Conservation (phyloP, 2,888 invertebrate species). For the Acronicta aceris region DNA sequence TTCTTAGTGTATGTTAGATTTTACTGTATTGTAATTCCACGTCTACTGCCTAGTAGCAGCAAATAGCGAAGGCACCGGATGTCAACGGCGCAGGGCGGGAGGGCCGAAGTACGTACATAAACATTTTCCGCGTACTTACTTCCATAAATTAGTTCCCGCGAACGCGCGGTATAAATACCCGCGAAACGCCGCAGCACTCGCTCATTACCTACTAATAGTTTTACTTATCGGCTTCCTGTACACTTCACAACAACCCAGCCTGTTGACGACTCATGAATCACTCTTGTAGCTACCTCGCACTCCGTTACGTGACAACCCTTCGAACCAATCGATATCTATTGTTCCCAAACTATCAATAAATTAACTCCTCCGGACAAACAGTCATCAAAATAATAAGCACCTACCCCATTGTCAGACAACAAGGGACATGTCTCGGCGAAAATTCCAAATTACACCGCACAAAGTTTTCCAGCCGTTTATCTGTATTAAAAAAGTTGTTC, state of each 20-base stretch:
- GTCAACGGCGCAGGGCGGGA: conserved; percentile 78
- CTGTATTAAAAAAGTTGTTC: conserved; percentile 74
- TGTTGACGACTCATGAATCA: conserved; percentile 58
- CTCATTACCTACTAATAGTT: conserved; percentile 87
- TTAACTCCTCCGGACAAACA: conserved; percentile 66
- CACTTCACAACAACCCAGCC: conserved; percentile 66
- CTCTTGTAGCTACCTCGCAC: conserved; percentile 42
- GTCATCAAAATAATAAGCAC: conserved; percentile 81
- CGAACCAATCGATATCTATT: conserved; percentile 51
- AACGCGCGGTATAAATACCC: conserved; percentile 87
- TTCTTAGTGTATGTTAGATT: conserved; percentile 47
- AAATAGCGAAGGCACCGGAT: conserved; percentile 78
- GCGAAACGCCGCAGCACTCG: conserved; percentile 80
- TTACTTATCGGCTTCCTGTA: conserved; percentile 83
- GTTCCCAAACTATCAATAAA: conserved; percentile 57
- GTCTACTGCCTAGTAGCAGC: conserved; percentile 60
- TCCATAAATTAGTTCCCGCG: conserved; percentile 88
- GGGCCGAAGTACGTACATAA: conserved; percentile 80
- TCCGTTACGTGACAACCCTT: conserved; percentile 51
- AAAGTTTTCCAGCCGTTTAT: conserved; percentile 80
- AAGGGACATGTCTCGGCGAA: conserved; percentile 72
- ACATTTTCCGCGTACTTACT: conserved; percentile 89
- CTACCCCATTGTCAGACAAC: conserved; percentile 71
- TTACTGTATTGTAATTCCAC: conserved; percentile 56
- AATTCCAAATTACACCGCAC: conserved; percentile 82